These are phyloP conservation scores for Leptinotarsa tumamoca DNA, from an alignment of 2,888 invertebrate species.

Conservation along the genomic window DNA sequence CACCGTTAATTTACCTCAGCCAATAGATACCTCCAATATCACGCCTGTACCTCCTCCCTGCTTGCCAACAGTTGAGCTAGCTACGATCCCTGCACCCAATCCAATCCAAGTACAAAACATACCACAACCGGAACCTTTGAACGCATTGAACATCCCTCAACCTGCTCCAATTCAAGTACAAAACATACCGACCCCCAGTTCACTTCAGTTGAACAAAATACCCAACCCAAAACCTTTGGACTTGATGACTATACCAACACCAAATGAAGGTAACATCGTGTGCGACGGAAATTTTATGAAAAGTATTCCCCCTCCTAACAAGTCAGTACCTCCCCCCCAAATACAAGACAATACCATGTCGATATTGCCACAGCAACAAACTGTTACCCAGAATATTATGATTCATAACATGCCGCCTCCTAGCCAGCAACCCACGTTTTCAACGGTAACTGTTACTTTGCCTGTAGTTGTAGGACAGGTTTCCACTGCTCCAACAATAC, in stretches of 20 bases:
- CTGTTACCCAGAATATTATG: slow-evolving; percentile 52
- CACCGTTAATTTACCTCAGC: slow-evolving; percentile 61
- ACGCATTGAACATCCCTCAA: slow-evolving; percentile 66
- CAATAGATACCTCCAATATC: slow-evolving; percentile 43
- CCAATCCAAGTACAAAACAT: slow-evolving; percentile 66
- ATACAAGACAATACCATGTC: slow-evolving; percentile 51
- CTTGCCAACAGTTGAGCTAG: slow-evolving; percentile 63
- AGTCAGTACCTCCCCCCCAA: slow-evolving; percentile 64
- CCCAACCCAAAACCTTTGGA: slow-evolving; percentile 74
- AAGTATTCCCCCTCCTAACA: slow-evolving; percentile 66
- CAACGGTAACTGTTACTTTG: slow-evolving; percentile 54
- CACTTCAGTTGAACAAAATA: slow-evolving; percentile 72
- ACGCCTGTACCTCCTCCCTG: slow-evolving; percentile 58
- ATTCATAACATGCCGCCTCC: slow-evolving; percentile 55
- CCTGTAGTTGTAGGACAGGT: slow-evolving; percentile 53
- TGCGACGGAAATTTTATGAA: slow-evolving; percentile 64
- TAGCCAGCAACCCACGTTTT: slow-evolving; percentile 42
- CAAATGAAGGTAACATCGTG: slow-evolving; percentile 60
- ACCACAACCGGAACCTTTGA: slow-evolving; percentile 71
- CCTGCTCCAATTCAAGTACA: slow-evolving; percentile 69
- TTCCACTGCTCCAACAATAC: slow-evolving; percentile 50
- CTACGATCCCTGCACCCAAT: slow-evolving; percentile 65
- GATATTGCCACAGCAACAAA: slow-evolving; percentile 34
- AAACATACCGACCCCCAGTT: slow-evolving; percentile 73
- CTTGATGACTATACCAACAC: slow-evolving; percentile 70